Conservation (phyloP, 2,113 vertebrate species). For the Cariama cristata region DNA sequence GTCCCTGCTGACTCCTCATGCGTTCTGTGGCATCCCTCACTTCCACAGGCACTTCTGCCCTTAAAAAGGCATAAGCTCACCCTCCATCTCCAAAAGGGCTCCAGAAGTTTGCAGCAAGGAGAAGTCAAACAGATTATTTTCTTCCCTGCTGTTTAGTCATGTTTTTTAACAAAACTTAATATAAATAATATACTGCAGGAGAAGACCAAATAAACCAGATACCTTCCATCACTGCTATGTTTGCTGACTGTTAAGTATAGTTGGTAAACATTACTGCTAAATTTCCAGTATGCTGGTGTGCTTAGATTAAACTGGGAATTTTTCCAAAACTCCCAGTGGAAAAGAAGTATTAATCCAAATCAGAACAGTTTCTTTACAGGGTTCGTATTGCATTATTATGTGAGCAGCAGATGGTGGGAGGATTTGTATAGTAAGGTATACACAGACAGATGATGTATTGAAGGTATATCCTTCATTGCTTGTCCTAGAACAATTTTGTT, state of each 20-base stretch:
- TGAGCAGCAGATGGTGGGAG: background rate
- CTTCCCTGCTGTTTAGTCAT: background rate
- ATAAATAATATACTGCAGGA: background rate
- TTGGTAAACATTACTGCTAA: background rate
- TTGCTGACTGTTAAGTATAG: background rate
- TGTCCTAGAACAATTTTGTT: background rate
- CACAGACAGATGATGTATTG: background rate
- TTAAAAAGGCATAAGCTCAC: background rate
- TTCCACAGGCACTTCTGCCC: background rate
- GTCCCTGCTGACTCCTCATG: fast-evolving
- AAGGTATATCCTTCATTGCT: background rate
- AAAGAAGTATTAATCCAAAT: background rate
- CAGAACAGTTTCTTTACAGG: background rate
- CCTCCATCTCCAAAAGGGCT: background rate
- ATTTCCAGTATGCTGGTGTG: background rate
- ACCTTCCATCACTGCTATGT: background rate
- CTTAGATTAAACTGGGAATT: background rate
- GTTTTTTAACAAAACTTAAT: background rate
- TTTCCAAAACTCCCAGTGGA: background rate
- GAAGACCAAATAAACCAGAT: background rate
- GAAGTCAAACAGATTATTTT: background rate
- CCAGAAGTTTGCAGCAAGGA: background rate
- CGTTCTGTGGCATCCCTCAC: background rate
- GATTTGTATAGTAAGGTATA: background rate
- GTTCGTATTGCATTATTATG: background rate